A percentile compares a stretch with the other conserved stretches of the same genome.
These are phyloP conservation scores for Megathymus violae DNA, from an alignment of 1,140 invertebrate genomes.

Conservation along the genomic window DNA sequence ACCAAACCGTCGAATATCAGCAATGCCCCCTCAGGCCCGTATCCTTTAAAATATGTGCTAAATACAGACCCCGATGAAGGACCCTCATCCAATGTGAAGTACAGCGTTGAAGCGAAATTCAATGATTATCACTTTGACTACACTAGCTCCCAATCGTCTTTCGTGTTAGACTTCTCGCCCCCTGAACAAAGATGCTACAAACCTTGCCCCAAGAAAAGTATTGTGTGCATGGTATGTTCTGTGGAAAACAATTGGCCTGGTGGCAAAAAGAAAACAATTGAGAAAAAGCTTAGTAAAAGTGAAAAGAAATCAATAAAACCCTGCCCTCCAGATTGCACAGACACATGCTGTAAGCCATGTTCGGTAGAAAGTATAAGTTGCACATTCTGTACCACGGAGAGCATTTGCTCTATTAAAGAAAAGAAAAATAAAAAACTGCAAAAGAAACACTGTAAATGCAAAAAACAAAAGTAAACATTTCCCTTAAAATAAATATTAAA, in stretches of 20 bases:
- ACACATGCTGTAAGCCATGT: conserved; percentile 24
- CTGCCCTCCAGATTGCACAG: too few relatives aligned
- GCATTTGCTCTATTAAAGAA: too few relatives aligned
- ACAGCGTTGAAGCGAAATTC: conserved; percentile 73
- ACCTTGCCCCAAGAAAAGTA: conserved; percentile 52
- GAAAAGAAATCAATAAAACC: neutral
- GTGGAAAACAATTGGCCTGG: conserved; percentile 21
- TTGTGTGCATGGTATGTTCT: conserved; percentile 41
- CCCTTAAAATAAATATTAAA: too few relatives aligned
- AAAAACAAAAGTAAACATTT: too few relatives aligned
- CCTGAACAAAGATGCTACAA: conserved; percentile 62
- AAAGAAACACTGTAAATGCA: too few relatives aligned
- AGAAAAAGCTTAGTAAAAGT: neutral
- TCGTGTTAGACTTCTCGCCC: conserved; percentile 72
- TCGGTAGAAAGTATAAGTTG: too few relatives aligned
- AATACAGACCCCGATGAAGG: conserved; percentile 53
- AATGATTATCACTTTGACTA: conserved; percentile 77
- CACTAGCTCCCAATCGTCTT: conserved; percentile 71
- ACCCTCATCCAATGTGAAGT: conserved; percentile 47
- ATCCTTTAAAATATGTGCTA: conserved; percentile 73
- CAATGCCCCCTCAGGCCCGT: conserved; percentile 70
- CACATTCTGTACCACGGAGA: too few relatives aligned
- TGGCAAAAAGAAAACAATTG: neutral
- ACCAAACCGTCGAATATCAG: conserved; percentile 71
- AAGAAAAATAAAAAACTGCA: too few relatives aligned